Conservation (phyloP, 2,797 vertebrate species). For the Hemibagrus guttatus region DNA sequence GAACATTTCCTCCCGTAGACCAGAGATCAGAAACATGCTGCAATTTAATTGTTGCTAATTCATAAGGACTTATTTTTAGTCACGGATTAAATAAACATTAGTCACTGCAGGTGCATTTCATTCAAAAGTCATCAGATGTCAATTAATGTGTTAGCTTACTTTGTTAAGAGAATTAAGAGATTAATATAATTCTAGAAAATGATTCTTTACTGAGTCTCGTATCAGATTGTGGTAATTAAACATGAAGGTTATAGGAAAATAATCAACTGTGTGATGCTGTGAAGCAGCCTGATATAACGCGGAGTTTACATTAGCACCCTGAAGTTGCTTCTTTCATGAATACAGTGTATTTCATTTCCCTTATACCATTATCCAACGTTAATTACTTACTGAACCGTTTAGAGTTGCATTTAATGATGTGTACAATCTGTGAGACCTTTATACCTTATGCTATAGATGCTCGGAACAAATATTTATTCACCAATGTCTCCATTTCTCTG, state of each 20-base stretch:
- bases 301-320: neutral
- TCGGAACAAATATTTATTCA: neutral
- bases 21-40: neutral
- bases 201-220: neutral
- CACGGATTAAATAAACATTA: neutral
- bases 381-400: neutral
- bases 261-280: neutral
- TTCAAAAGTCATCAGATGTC: neutral
- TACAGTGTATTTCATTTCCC: neutral
- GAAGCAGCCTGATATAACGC: neutral
- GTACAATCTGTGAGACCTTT: neutral
- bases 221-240: neutral
- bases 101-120: constrained; percentile 5
- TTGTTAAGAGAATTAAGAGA: neutral
- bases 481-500: neutral
- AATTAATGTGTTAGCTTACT: neutral
- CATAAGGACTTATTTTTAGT: neutral
- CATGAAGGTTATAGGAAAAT: neutral
- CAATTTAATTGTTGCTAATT: neutral
- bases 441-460: neutral
- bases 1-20: neutral
- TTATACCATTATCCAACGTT: neutral
- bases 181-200: neutral
- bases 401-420: neutral
- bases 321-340: neutral